Conservation (phyloP, 2,113 vertebrate species). For the Perca flavescens region DNA sequence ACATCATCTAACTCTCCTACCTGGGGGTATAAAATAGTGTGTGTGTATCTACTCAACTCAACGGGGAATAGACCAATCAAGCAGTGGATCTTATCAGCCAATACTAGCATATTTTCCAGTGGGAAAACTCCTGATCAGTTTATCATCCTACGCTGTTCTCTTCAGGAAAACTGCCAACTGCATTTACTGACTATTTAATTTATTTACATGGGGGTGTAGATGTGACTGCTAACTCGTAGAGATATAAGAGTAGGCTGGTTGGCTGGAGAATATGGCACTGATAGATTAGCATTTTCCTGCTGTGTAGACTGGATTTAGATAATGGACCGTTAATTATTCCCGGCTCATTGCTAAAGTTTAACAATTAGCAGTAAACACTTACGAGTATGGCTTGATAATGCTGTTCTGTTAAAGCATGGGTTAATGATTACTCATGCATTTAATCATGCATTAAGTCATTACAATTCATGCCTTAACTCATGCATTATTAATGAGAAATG, state of each 20-base stretch:
- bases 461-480: not conserved
- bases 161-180: constrained; percentile 45
- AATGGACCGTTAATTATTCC: not conserved
- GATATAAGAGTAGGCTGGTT: not conserved
- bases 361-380: constrained; percentile 2
- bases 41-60: constrained; percentile 11
- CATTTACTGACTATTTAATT: constrained; percentile 42
- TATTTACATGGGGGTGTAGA: constrained; percentile 29
- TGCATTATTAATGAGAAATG: constrained; percentile 1
- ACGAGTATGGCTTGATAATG: constrained; percentile 1
- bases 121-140: constrained; percentile 53
- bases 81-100: constrained; percentile 51
- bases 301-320: constrained; percentile 8
- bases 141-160: constrained; percentile 48
- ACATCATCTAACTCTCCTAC: constrained; percentile 40
- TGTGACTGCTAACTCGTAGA: constrained; percentile 24
- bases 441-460: constrained; percentile 16
- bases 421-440: not conserved
- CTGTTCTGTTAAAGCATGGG: not conserved
- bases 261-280: not conserved
- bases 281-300: constrained; percentile 6
- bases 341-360: not conserved
- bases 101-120: constrained; percentile 31
- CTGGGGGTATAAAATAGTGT: constrained; percentile 23
- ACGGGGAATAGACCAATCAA: constrained; percentile 60